Evolutionary conservation across 2,888 invertebrate genomes (phyloP).

Genomic region (Laspeyria flexula): DNA sequence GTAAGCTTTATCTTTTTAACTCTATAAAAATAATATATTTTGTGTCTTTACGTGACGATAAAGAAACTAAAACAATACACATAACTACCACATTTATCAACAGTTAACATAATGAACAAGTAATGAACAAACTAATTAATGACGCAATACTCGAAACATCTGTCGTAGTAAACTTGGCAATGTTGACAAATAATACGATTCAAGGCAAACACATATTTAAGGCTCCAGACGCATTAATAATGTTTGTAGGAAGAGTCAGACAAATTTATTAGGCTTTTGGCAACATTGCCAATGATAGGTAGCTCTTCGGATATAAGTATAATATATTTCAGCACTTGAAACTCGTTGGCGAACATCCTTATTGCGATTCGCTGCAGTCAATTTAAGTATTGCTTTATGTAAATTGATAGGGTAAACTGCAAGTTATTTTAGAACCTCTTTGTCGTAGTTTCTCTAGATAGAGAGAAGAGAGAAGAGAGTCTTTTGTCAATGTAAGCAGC

Average conservation of each 20-base stretch:
- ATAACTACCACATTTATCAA: too few relatives aligned
- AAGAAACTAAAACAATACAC: too few relatives aligned
- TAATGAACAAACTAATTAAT: not conserved
- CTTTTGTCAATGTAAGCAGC: too few relatives aligned
- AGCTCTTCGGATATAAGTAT: slow-evolving; percentile 10
- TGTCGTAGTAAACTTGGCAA: not conserved
- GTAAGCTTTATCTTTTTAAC: too few relatives aligned
- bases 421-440: too few relatives aligned
- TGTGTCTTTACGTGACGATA: too few relatives aligned
- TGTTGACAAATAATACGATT: not conserved
- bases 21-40: too few relatives aligned
- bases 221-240: slow-evolving; percentile 7
- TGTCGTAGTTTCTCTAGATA: too few relatives aligned
- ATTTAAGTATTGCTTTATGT: not conserved
- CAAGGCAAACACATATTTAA: not conserved
- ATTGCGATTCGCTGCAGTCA: not conserved
- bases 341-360: not conserved
- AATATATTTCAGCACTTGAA: not conserved
- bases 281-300: slow-evolving; percentile 4
- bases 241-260: slow-evolving; percentile 3
- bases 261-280: slow-evolving; percentile 10
- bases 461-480: too few relatives aligned
- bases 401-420: too few relatives aligned
- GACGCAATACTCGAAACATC: not conserved
- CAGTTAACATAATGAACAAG: not conserved